Conservation (phyloP, 2,113 vertebrate genomes). For the Poeciliopsis occidentalis region DNA sequence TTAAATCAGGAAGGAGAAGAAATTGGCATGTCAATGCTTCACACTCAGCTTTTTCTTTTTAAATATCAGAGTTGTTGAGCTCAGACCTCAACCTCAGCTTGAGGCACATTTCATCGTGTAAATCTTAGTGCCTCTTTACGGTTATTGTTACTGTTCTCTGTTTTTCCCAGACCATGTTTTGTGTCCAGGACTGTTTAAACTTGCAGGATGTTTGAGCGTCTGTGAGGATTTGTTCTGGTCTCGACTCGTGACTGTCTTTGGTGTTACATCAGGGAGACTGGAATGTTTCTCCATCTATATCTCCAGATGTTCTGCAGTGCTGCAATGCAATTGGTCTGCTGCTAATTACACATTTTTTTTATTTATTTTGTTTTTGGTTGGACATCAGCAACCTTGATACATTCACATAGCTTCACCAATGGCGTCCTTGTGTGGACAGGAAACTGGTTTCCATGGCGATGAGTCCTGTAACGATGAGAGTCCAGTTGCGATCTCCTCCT, state of each 20-base stretch:
- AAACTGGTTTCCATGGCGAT: constrained; percentile 49
- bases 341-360: constrained; percentile 41
- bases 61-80: constrained; percentile 3
- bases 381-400: constrained; percentile 20
- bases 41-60: constrained; percentile 24
- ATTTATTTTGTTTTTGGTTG: too few species aligned
- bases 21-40: constrained; percentile 27
- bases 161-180: neutral
- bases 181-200: constrained; percentile 17
- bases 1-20: constrained; percentile 13
- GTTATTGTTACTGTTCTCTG: neutral
- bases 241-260: constrained; percentile 30
- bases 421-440: constrained; percentile 50
- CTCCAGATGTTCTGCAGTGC: constrained; percentile 53
- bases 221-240: constrained; percentile 16
- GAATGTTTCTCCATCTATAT: constrained; percentile 58
- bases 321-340: constrained; percentile 36
- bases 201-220: constrained; percentile 4
- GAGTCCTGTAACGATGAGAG: constrained; percentile 32
- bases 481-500: constrained; percentile 64
- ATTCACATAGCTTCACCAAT: constrained; percentile 49
- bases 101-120: constrained; percentile 7
- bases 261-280: constrained; percentile 40
- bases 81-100: constrained; percentile 43
- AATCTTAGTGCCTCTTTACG: neutral